Evolutionary conservation across 2,888 invertebrate species (phyloP).

Genomic region (Troides oblongomaculatus): DNA sequence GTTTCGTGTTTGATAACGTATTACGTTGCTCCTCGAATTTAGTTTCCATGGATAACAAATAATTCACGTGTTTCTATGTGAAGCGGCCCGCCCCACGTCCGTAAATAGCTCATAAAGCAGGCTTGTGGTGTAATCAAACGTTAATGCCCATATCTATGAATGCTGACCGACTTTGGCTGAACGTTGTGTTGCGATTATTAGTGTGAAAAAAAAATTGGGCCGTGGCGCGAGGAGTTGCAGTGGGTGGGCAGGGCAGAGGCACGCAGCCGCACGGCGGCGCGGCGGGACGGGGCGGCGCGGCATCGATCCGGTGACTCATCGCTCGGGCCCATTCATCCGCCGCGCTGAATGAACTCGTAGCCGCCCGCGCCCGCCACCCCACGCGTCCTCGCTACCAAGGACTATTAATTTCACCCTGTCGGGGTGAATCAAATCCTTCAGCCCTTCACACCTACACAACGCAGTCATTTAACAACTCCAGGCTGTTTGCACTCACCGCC

Average conservation of each 20-base stretch:
- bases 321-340: slow-evolving; percentile 73
- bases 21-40: background rate
- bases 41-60: background rate
- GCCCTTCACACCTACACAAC: slow-evolving; percentile 58
- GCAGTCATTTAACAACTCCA: slow-evolving; percentile 43
- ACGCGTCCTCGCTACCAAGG: slow-evolving; percentile 67
- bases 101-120: background rate
- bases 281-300: slow-evolving; percentile 37
- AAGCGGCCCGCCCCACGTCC: background rate
- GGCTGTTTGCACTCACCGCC: slow-evolving; percentile 45
- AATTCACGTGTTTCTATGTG: background rate
- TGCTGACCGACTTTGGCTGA: slow-evolving; percentile 21
- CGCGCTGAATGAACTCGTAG: slow-evolving; percentile 72
- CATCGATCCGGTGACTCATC: slow-evolving; percentile 77
- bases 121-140: background rate
- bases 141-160: slow-evolving; percentile 5
- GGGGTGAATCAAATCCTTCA: slow-evolving; percentile 61
- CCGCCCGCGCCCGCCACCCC: slow-evolving; percentile 44
- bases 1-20: background rate
- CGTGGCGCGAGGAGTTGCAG: slow-evolving; percentile 33
- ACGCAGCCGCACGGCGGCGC: slow-evolving; percentile 36
- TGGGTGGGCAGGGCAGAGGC: slow-evolving; percentile 26
- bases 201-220: slow-evolving; percentile 36
- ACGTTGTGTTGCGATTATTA: slow-evolving; percentile 32
- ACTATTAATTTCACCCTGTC: slow-evolving; percentile 66